Conservation (phyloP, 2,113 vertebrate species). For the Ornithorhynchus anatinus region DNA sequence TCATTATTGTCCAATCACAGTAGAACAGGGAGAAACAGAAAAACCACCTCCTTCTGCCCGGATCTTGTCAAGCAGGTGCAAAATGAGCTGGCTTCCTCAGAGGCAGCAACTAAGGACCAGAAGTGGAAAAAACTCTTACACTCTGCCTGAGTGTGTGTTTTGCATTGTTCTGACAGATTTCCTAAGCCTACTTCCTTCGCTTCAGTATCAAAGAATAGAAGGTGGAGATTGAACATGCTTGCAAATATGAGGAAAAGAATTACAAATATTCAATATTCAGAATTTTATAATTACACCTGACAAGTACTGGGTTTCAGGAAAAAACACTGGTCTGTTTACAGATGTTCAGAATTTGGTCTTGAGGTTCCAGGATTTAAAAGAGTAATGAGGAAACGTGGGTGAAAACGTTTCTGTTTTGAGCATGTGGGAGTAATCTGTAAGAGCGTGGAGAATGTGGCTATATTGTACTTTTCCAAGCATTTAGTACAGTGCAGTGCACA, state of each 20-base stretch:
- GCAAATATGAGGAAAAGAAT: conserved; percentile 19
- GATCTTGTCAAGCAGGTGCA: too few species aligned
- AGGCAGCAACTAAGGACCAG: conserved; percentile 51
- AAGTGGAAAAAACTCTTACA: conserved; percentile 47
- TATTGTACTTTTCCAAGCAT: too few species aligned
- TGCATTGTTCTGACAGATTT: conserved; percentile 48
- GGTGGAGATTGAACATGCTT: conserved; percentile 21
- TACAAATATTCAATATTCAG: neutral
- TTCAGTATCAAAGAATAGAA: conserved; percentile 30
- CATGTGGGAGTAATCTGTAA: neutral
- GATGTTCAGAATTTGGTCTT: conserved; percentile 5
- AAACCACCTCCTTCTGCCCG: too few species aligned
- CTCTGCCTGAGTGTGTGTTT: conserved; percentile 32
- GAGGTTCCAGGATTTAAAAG: conserved; percentile 14
- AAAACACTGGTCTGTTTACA: conserved; percentile 18
- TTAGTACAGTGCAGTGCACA: too few species aligned
- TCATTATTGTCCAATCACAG: too few species aligned
- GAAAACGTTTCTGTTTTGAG: neutral
- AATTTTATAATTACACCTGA: conserved; percentile 23
- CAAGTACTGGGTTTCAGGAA: neutral
- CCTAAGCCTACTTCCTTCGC: conserved; percentile 18
- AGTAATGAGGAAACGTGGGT: conserved; percentile 10
- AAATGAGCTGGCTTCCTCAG: too few species aligned
- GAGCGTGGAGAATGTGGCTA: neutral
- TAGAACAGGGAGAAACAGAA: too few species aligned